Percentiles rank a stretch among this genome's conserved stretches.
Evolutionary conservation across 2,797 vertebrate genomes (phyloP).

Genomic region (Rhadinocentrus ornatus): DNA sequence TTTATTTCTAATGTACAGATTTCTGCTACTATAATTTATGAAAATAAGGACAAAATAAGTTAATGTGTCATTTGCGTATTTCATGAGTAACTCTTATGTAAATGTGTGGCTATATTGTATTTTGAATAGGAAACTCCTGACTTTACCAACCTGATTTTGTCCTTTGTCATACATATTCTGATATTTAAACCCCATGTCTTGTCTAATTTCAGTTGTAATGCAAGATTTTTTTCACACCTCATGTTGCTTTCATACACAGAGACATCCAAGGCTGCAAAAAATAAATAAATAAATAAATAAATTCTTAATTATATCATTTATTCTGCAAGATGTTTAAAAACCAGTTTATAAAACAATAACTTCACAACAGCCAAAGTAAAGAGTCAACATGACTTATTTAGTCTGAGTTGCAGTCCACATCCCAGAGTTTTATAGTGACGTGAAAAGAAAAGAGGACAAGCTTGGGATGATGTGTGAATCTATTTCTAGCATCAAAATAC

Average conservation of each 20-base stretch:
- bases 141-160: background rate
- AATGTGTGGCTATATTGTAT: background rate
- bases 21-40: background rate
- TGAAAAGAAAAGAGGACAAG: background rate
- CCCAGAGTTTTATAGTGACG: slow-evolving; percentile 4
- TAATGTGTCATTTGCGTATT: background rate
- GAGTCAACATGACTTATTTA: slow-evolving; percentile 24
- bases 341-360: slow-evolving; percentile 17
- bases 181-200: background rate
- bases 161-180: background rate
- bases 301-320: no score
- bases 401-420: slow-evolving; percentile 29
- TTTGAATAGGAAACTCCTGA: background rate
- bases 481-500: background rate
- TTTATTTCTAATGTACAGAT: background rate
- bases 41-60: background rate
- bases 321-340: slow-evolving; percentile 3
- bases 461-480: background rate
- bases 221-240: background rate
- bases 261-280: background rate
- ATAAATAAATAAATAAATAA: no score
- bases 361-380: slow-evolving; percentile 27
- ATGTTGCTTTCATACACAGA: background rate
- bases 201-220: background rate
- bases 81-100: background rate